Base-by-base conservation (phyloP, 1,140 invertebrate genomes). In the Drosophila paulistorum region DNA sequence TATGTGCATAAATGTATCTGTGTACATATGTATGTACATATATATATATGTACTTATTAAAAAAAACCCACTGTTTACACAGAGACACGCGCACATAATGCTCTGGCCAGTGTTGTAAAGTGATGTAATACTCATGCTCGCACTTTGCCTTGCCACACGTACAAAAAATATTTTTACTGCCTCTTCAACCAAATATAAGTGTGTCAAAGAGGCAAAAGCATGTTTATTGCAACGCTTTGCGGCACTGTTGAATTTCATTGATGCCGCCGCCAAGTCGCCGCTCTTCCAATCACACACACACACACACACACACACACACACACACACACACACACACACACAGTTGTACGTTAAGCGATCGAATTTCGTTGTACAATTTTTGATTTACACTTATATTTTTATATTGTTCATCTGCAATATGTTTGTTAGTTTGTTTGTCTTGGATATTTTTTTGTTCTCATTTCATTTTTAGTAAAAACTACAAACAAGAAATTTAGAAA, bases 201-300 rank as follows among this genome's bases (percentile, higher is more conserved):
- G 48, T 51, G 17, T 20, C 20, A 26, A 55, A 55, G 17, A 11
- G 51, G 23, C 23, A 6, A 7, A 14, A 35, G 55, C 33, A 35
- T 9, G 17, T 20, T 26, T 41, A 13, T 59, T 48, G 45, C 14
- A 39, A 11, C 30, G 39, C 59, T 68, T 45, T 63, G 23, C 57
- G 83, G 68, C 66, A 76, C 65, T 71, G 57, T 57, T 45, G 48
- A 30, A 9, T 26, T 67, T 39, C 73, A 51, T n/a, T 65, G 45
- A 60, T 45, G 61, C 67, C 57, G 68, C 67, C 51, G 23, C 60
- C 57, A 59, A 68, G 67, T 57, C 62, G 23, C 55, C 58, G 83
- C 75, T 86, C 83, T 87, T 86, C 76, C 79, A 86, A 71, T 54
- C 51, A 66, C 51, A n/a, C 60, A 72, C 51, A 58, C 20, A 66